A percentile compares a stretch with the other conserved stretches of the same genome.
These are phyloP conservation scores for Blastobasis lacticolella DNA, from an alignment of 2,888 invertebrate genomes.

Conservation along the genomic window DNA sequence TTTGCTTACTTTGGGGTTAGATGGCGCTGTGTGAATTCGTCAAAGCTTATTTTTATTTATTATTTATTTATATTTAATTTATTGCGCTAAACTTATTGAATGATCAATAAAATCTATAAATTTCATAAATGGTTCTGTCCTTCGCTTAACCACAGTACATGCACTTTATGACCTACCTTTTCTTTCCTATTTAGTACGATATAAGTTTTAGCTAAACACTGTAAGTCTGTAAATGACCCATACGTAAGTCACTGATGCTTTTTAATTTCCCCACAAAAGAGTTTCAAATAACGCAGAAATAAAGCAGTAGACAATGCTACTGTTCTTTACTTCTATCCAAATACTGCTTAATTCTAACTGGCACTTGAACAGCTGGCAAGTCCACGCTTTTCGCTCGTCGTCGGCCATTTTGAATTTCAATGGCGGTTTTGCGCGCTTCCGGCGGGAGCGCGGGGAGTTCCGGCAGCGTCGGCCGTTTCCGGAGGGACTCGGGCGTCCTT, in stretches of 20 bases:
- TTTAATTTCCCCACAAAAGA: not conserved
- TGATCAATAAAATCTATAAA: too few relatives aligned
- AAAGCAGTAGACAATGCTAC: not conserved
- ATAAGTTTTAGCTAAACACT: not conserved
- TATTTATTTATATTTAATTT: too few relatives aligned
- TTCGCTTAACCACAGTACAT: not conserved
- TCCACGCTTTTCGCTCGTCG: constrained; percentile 61
- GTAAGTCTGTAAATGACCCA: not conserved
- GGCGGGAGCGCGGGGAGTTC: constrained; percentile 40
- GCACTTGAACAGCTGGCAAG: constrained; percentile 64
- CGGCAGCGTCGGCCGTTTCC: constrained; percentile 48
- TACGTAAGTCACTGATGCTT: not conserved
- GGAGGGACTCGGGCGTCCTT: constrained; percentile 40
- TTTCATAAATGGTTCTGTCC: too few relatives aligned
- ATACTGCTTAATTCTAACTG: constrained; percentile 57
- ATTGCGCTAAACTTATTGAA: too few relatives aligned
- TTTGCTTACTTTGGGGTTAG: too few relatives aligned
- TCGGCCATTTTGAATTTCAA: constrained; percentile 45
- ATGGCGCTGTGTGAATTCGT: too few relatives aligned
- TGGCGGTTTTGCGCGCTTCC: constrained; percentile 25
- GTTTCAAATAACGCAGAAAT: not conserved
- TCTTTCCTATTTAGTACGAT: not conserved
- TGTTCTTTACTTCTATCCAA: constrained; percentile 38
- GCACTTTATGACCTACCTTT: not conserved
- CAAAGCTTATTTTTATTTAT: too few relatives aligned